Percentiles rank a stretch among this genome's conserved stretches.
Conservation (phyloP, 2,888 invertebrate species). For the Dynastes maya region DNA sequence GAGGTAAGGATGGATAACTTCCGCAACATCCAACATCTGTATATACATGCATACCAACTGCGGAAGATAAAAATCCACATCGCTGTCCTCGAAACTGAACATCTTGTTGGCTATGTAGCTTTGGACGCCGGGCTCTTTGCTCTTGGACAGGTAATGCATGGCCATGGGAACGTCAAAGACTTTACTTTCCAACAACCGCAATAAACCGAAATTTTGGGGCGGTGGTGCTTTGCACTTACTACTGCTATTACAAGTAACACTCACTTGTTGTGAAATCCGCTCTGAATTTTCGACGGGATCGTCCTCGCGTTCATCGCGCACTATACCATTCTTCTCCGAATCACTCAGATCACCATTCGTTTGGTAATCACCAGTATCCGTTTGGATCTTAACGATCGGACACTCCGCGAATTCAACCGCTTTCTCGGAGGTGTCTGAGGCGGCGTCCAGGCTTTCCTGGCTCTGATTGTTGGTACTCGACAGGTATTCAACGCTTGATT, state of each 20-base stretch:
- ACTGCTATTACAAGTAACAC: slow-evolving; percentile 24
- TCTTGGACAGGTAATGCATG: slow-evolving; percentile 97
- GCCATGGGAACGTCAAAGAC: slow-evolving; percentile 99
- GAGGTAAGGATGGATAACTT: slow-evolving; percentile 89
- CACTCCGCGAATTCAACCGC: slow-evolving; percentile 44
- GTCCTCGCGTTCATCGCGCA: slow-evolving; percentile 36
- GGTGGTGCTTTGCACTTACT: slow-evolving; percentile 37
- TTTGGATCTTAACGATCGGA: slow-evolving; percentile 49
- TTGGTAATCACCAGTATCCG: slow-evolving; percentile 59
- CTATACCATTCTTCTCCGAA: slow-evolving; percentile 56
- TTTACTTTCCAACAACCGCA: slow-evolving; percentile 96
- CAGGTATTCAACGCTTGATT: slow-evolving; percentile 72
- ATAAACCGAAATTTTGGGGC: slow-evolving; percentile 75
- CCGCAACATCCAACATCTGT: slow-evolving; percentile 97
- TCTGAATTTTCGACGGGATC: slow-evolving; percentile 54
- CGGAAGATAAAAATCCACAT: slow-evolving; percentile 98
- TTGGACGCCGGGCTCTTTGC: slow-evolving; percentile 98
- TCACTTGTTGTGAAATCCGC: slow-evolving; percentile 60
- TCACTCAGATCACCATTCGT: slow-evolving; percentile 63
- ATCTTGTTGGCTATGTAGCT: slow-evolving; percentile 98
- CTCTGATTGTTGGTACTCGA: slow-evolving; percentile 75
- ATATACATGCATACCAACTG: slow-evolving; percentile 99
- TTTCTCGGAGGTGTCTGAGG: slow-evolving; percentile 50
- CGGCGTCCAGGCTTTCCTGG: slow-evolving; percentile 82
- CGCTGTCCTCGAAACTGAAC: slow-evolving; percentile 92